Base-by-base conservation (phyloP, 2,888 invertebrate species). In the Zootermopsis nevadensis region DNA sequence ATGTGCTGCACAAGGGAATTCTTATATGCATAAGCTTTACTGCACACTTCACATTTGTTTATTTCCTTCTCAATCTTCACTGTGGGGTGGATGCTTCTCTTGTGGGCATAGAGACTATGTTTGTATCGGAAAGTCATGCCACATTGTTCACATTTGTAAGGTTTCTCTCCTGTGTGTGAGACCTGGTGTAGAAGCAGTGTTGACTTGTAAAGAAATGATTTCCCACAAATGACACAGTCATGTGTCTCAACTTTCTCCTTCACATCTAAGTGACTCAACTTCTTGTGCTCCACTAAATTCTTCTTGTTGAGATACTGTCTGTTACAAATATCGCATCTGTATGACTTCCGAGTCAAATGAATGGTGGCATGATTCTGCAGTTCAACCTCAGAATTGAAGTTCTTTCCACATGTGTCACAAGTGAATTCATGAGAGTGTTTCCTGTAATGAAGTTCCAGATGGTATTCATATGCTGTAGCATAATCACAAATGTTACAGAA, bases 361-460 rank as follows among this genome's bases (percentile, higher is more conserved):
- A 82, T 74, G n/a, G 86, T 74, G 72, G 85, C 83, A 80, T 87
- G 87, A 72, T 86, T 85, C n/a, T 86, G 79, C 42, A 87, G 84
- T 12, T 86, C 83, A 85, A 86, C 86, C 66, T 86, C 86, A 27
- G 86, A 82, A 67, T 86, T 86, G 84, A 86, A 86, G 24, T 84
- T 38, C 74, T 85, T 85, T 7, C 84, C 84, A 83, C 86, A 86
- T n/a, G 82, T 81, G 1, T 88, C 86, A 83, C 89, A 89, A 24
- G 66, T 66, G 53, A 79, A 66, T 8, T 90, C 89, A 53, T 90
- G 89, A 85, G 90, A 89, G 85, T 92, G 92, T 0, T 90, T 91
- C 77, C 89, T 90, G 38, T 92, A 85, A 74, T 92, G 92, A 0
- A 90, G 30, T 22, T 83, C 82, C 42, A 84, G 79, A 35, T 77